Conservation (phyloP, 2,113 vertebrate genomes). For the Chroicocephalus ridibundus region DNA sequence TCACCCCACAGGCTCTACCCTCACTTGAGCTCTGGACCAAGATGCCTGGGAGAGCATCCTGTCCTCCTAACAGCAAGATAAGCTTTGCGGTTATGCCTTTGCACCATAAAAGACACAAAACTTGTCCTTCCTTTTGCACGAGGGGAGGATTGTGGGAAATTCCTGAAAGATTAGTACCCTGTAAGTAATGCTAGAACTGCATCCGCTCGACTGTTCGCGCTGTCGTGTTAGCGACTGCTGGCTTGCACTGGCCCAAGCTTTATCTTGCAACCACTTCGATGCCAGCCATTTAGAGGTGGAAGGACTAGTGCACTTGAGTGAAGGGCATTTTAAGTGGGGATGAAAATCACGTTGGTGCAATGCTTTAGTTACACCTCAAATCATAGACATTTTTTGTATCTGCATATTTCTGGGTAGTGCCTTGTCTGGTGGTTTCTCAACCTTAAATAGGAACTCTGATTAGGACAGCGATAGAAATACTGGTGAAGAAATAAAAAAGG, state of each 20-base stretch:
- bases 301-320: neutral
- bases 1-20: neutral
- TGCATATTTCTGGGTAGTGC: neutral
- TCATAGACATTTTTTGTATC: neutral
- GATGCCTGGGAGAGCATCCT: neutral
- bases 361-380: neutral
- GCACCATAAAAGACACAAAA: neutral
- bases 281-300: neutral
- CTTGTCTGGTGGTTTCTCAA: neutral
- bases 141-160: neutral
- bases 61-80: neutral
- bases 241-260: neutral
- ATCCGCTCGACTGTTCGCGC: neutral
- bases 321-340: neutral
- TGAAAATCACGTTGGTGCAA: neutral
- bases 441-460: neutral
- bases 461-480: neutral
- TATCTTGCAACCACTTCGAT: neutral
- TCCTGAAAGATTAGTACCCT: neutral
- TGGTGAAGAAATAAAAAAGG: neutral
- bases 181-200: neutral
- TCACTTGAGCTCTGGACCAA: neutral
- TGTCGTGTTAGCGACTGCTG: neutral
- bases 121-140: neutral
- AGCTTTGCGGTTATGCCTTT: neutral